phyloP scores from a whole-genome alignment of 2,797 vertebrate species.

The Eutrigla gurnardus region DNA sequence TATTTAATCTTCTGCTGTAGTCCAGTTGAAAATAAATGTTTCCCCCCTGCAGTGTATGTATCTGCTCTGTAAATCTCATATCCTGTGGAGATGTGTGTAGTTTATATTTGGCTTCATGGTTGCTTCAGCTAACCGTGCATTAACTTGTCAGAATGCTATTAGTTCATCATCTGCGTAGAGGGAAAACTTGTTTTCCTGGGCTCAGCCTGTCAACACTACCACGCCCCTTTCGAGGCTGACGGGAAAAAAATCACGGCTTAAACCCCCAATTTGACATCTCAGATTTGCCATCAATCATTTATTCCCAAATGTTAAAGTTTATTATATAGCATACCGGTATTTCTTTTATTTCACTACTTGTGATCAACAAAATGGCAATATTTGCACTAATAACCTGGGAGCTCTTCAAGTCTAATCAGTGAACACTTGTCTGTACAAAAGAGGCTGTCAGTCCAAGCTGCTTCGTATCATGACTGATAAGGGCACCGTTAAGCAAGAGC shows the following conservation, averaged over 20 bases:
- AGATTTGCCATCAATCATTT: no score
- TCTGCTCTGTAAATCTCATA: background rate
- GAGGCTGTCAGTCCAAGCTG: background rate
- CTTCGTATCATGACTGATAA: background rate
- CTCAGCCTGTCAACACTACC: background rate
- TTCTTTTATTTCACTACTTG: background rate
- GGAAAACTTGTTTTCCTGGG: background rate
- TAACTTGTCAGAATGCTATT: background rate
- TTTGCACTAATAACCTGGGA: background rate
- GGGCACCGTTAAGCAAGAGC: constrained; percentile 1
- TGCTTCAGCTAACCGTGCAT: background rate
- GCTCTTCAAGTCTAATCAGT: background rate
- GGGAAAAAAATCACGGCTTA: no score
- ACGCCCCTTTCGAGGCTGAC: no score
- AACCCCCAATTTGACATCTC: no score
- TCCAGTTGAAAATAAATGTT: background rate
- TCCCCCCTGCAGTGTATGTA: no score
- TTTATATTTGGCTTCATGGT: background rate
- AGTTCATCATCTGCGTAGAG: background rate
- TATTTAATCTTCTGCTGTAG: background rate
- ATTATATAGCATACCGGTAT: no score
- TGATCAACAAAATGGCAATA: background rate
- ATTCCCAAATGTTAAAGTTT: no score
- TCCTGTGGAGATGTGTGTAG: background rate
- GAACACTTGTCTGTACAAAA: background rate